Conservation (phyloP, 2,888 invertebrate species). For the Drosophila infuscata region DNA sequence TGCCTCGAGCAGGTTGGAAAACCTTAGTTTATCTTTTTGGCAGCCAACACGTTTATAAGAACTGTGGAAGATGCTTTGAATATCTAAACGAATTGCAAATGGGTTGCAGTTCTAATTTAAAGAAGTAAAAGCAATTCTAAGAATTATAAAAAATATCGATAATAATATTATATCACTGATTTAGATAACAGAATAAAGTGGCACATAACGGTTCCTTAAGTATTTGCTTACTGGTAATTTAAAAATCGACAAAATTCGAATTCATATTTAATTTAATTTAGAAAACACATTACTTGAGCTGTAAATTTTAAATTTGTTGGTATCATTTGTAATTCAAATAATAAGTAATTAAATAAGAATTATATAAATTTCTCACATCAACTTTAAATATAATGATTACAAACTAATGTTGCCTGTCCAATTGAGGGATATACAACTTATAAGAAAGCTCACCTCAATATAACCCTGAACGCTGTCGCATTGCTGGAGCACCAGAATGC, state of each 20-base stretch:
- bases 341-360: not conserved
- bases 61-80: conserved; percentile 15
- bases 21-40: not conserved
- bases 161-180: not conserved
- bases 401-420: not conserved
- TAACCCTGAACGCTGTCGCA: conserved; percentile 85
- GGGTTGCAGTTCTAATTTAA: not conserved
- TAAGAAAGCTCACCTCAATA: conserved; percentile 83
- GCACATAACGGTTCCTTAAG: too few species aligned
- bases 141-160: not conserved
- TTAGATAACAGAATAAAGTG: not conserved
- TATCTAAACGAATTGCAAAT: conserved; percentile 33
- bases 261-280: not conserved
- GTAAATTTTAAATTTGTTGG: not conserved
- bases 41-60: conserved; percentile 1
- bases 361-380: too few species aligned
- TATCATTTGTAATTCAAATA: not conserved
- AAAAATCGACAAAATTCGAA: not conserved
- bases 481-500: conserved; percentile 84
- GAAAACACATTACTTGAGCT: not conserved
- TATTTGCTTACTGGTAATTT: not conserved
- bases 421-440: not conserved
- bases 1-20: conserved; percentile 25
- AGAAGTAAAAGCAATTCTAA: not conserved
- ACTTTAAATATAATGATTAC: not conserved